phyloP scores from a whole-genome alignment of 1,140 invertebrate species.

The Fopius arisanus region DNA sequence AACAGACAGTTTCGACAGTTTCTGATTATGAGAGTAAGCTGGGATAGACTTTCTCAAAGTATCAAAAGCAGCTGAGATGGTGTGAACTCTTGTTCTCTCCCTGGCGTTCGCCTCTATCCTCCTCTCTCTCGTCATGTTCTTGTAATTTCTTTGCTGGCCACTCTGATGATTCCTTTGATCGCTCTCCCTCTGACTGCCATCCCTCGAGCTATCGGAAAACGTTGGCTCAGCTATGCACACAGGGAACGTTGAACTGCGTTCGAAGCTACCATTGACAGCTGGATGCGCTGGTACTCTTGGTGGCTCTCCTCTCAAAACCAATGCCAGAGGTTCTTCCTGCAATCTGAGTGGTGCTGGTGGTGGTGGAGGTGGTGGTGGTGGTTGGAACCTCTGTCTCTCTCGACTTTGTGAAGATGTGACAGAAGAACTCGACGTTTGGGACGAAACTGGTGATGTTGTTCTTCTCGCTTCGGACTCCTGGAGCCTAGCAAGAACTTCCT shows the following conservation, averaged over 20 bases:
- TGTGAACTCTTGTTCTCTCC: conserved; percentile 91
- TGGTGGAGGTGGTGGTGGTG: conserved; percentile 17
- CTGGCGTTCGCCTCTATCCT: conserved; percentile 93
- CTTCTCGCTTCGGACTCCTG: conserved; percentile 38
- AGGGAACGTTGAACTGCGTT: conserved; percentile 37
- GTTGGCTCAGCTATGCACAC: neutral
- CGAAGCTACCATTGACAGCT: conserved; percentile 55
- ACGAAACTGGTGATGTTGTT: conserved; percentile 38
- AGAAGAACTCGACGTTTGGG: conserved; percentile 10
- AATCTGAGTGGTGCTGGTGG: conserved; percentile 39
- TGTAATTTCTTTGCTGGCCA: conserved; percentile 86
- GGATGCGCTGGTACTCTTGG: conserved; percentile 68
- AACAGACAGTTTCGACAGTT: conserved; percentile 90
- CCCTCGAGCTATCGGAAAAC: neutral
- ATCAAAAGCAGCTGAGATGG: conserved; percentile 94
- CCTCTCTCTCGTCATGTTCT: conserved; percentile 92
- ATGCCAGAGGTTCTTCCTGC: conserved; percentile 63
- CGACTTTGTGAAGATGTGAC: neutral
- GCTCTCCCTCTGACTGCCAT: conserved; percentile 21
- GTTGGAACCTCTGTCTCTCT: neutral
- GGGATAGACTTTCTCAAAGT: conserved; percentile 84
- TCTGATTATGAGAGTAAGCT: conserved; percentile 91
- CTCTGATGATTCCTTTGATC: conserved; percentile 24
- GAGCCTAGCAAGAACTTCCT: conserved; percentile 33
- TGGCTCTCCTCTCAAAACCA: conserved; percentile 58